Conservation (phyloP, 2,888 invertebrate species). For the Nysson spinosus region DNA sequence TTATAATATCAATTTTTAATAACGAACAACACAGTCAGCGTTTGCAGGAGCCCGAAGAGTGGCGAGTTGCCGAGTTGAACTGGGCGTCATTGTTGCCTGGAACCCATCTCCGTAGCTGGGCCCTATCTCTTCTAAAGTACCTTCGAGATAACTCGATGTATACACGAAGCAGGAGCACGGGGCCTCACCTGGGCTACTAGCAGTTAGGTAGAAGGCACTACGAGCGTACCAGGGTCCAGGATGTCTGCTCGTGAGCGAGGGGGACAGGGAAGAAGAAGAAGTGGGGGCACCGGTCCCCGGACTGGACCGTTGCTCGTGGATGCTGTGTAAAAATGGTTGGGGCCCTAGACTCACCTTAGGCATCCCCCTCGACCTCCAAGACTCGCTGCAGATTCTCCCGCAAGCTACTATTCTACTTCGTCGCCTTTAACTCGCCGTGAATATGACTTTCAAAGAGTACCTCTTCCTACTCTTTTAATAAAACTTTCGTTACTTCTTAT, state of each 20-base stretch:
- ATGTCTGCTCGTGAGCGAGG: constrained; percentile 42
- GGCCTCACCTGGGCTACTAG: constrained; percentile 48
- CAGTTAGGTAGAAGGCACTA: constrained; percentile 65
- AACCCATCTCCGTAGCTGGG: constrained; percentile 60
- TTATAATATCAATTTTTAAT: constrained; percentile 14
- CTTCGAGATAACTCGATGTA: constrained; percentile 69
- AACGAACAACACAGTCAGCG: constrained; percentile 24
- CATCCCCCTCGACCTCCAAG: constrained; percentile 56
- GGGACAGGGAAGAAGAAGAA: constrained; percentile 10
- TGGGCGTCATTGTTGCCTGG: constrained; percentile 75
- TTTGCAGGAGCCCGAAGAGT: constrained; percentile 43
- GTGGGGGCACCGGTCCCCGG: constrained; percentile 48
- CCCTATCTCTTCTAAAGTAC: constrained; percentile 71
- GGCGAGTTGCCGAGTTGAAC: constrained; percentile 70
- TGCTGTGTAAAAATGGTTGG: constrained; percentile 68
- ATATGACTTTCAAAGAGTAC: too few relatives aligned
- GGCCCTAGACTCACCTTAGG: constrained; percentile 62
- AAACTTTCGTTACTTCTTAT: too few relatives aligned
- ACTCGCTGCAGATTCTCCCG: constrained; percentile 30
- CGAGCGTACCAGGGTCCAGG: constrained; percentile 45
- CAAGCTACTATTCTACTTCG: constrained; percentile 32
- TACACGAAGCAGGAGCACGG: constrained; percentile 34
- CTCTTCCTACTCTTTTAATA: too few relatives aligned
- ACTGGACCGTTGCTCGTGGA: constrained; percentile 63
- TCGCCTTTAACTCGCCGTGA: too few relatives aligned